These are phyloP conservation scores for Salvelinus fontinalis DNA, from an alignment of 2,113 vertebrate species.

Conservation along the genomic window DNA sequence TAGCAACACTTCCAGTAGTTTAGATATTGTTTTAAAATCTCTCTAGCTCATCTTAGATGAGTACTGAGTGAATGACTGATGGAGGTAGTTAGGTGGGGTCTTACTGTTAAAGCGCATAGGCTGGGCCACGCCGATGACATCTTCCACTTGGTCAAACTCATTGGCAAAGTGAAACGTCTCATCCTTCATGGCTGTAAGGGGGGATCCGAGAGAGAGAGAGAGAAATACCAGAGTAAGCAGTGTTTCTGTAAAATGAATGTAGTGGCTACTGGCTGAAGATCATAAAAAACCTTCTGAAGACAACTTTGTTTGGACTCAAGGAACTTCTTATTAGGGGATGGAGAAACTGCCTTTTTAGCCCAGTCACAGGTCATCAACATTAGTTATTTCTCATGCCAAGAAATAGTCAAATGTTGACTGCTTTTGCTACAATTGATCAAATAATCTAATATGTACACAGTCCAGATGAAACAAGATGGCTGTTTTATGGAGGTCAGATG, in stretches of 20 bases:
- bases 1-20: neutral
- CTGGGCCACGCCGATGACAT: constrained; percentile 85
- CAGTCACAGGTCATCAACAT: neutral
- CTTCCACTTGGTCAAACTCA: constrained; percentile 73
- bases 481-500: constrained; percentile 60
- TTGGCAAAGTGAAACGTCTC: constrained; percentile 83
- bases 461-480: neutral
- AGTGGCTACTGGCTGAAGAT: no score
- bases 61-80: neutral
- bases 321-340: no score
- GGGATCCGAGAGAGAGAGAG: neutral
- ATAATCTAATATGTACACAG: no score
- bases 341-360: no score
- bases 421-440: neutral
- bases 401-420: neutral
- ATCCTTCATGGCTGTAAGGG: constrained; percentile 79
- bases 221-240: neutral
- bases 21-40: neutral
- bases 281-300: no score
- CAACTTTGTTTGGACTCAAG: no score
- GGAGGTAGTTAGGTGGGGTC: constrained; percentile 38
- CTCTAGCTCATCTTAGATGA: neutral
- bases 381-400: neutral
- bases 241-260: no score
- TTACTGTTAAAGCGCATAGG: constrained; percentile 96